Conservation (phyloP, 1,140 invertebrate species). For the Drosophila pectinifera region DNA sequence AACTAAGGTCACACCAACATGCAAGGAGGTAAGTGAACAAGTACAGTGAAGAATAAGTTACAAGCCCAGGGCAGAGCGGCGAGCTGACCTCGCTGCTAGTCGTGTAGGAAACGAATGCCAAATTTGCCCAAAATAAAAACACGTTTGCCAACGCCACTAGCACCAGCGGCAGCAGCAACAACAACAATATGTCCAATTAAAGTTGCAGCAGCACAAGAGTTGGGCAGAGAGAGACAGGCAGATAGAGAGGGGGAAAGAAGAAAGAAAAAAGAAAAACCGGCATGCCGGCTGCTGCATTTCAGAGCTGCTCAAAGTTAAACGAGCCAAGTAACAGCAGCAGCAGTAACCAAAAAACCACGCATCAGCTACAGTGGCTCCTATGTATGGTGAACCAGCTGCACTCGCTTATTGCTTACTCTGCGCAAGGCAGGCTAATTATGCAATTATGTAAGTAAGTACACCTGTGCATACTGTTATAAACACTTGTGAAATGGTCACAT, state of each 20-base stretch:
- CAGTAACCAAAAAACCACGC: conserved; percentile 30
- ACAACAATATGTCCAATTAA: conserved; percentile 59
- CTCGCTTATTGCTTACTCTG: background rate
- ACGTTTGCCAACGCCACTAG: conserved; percentile 74
- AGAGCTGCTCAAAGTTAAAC: conserved; percentile 59
- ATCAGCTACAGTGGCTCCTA: conserved; percentile 18
- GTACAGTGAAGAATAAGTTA: conserved; percentile 19
- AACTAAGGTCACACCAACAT: conserved; percentile 50
- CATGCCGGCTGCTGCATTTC: conserved; percentile 63
- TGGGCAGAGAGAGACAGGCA: conserved; percentile 5
- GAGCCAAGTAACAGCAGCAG: conserved; percentile 46
- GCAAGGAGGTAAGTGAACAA: conserved; percentile 59
- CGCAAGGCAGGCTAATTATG: background rate
- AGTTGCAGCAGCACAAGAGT: conserved; percentile 48
- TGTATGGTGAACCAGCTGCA: background rate
- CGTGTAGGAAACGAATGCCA: conserved; percentile 62
- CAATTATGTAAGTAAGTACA: background rate
- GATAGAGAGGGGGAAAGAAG: conserved; percentile 5
- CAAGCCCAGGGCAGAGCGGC: background rate
- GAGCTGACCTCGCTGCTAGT: conserved; percentile 55
- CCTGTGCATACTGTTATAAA: no score
- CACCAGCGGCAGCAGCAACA: conserved; percentile 1
- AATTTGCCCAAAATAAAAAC: conserved; percentile 67
- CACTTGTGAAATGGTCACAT: background rate
- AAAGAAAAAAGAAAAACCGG: conserved; percentile 49